Percentiles rank a stretch among this genome's conserved stretches.
Conservation (phyloP, 2,113 vertebrate species). For the Dicaeum eximium region DNA sequence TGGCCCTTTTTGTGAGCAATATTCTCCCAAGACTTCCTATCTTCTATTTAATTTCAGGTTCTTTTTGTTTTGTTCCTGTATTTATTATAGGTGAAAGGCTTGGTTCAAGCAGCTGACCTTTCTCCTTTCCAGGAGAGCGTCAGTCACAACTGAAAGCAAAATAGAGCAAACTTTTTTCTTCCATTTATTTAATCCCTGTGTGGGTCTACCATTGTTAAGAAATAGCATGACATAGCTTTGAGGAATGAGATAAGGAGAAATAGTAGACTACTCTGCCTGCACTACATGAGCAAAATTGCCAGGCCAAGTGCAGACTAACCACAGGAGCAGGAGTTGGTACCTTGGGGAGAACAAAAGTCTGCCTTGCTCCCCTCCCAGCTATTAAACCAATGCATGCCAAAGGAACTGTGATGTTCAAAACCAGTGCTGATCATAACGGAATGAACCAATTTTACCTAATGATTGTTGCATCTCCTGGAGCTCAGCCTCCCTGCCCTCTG, state of each 20-base stretch:
- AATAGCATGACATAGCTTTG: neutral
- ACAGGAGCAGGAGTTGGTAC: accelerated
- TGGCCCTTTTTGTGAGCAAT: neutral
- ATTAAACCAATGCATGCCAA: neutral
- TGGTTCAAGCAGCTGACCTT: neutral
- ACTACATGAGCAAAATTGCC: neutral
- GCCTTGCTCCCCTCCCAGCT: neutral
- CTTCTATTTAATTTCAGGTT: neutral
- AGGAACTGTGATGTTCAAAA: neutral
- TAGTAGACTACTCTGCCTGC: neutral
- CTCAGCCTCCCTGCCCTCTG: accelerated
- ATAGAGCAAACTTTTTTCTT: neutral
- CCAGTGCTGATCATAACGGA: accelerated
- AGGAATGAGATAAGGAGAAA: neutral
- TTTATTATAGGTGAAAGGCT: neutral
- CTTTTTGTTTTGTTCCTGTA: neutral
- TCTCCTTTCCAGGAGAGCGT: neutral
- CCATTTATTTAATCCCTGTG: neutral
- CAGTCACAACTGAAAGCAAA: neutral
- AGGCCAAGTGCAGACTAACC: neutral
- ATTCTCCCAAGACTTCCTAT: neutral
- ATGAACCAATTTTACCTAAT: neutral
- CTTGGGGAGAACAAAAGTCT: neutral
- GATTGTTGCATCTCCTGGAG: neutral
- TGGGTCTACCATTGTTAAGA: neutral